phyloP scores from a whole-genome alignment of 2,888 invertebrate genomes.

The Prosopocoilus inquinatus region DNA sequence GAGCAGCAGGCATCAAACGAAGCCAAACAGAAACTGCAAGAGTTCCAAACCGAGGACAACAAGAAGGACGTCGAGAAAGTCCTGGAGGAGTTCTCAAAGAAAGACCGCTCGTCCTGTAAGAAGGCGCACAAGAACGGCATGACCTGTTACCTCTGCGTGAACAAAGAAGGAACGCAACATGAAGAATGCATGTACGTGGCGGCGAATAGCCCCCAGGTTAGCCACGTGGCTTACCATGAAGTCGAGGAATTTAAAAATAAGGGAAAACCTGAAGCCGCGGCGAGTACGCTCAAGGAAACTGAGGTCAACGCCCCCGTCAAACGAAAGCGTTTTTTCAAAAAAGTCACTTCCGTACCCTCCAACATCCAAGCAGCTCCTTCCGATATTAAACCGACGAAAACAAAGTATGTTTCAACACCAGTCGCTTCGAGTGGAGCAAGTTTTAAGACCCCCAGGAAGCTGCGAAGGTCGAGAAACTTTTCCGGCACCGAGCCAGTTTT shows the following conservation, averaged over 20 bases:
- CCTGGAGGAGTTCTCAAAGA: conserved; percentile 69
- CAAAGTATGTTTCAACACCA: not conserved
- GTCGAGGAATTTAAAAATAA: conserved; percentile 42
- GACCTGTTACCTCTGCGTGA: conserved; percentile 74
- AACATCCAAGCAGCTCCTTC: conserved; percentile 10
- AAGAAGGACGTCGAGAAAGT: conserved; percentile 67
- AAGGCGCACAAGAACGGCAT: conserved; percentile 70
- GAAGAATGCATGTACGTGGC: conserved; percentile 79
- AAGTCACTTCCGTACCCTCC: conserved; percentile 5
- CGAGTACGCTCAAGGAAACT: conserved; percentile 46
- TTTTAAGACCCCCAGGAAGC: conserved; percentile 11
- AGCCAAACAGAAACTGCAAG: conserved; percentile 47
- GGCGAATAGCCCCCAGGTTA: conserved; percentile 64
- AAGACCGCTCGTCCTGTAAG: conserved; percentile 70
- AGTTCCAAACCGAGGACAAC: conserved; percentile 38
- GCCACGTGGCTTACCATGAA: conserved; percentile 67
- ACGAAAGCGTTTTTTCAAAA: conserved; percentile 12
- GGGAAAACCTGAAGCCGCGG: conserved; percentile 39
- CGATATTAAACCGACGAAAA: not conserved
- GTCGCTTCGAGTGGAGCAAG: conserved; percentile 1
- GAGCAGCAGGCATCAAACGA: conserved; percentile 42
- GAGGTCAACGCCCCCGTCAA: conserved; percentile 16
- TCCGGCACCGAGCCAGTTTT: conserved; percentile 31
- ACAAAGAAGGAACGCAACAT: conserved; percentile 66
- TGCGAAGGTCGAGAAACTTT: conserved; percentile 12